phyloP scores from a whole-genome alignment of 1,140 invertebrate species.

The Drosophila arawakana region DNA sequence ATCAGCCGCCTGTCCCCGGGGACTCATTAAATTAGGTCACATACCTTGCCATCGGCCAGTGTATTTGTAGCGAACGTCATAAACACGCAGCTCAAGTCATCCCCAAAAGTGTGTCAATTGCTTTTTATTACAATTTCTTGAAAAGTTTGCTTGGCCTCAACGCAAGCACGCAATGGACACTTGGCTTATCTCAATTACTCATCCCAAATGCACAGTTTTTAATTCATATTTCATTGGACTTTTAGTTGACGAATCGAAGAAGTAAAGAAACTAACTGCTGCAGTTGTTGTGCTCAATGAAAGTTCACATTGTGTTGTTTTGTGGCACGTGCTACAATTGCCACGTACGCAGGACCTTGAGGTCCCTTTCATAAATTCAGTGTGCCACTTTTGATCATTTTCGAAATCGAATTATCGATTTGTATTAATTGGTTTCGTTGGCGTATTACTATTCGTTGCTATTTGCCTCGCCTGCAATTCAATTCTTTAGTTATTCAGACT shows the following conservation, averaged over 20 bases:
- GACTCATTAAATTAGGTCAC: slow-evolving; percentile 65
- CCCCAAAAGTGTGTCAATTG: slow-evolving; percentile 71
- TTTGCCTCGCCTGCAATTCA: slow-evolving; percentile 18
- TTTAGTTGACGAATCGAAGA: not conserved
- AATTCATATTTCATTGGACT: slow-evolving; percentile 20
- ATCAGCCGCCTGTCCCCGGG: slow-evolving; percentile 1
- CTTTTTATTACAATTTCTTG: slow-evolving; percentile 8
- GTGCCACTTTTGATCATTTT: slow-evolving; percentile 44
- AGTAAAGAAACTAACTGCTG: not conserved
- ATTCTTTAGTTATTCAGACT: slow-evolving; percentile 18
- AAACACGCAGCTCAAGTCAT: slow-evolving; percentile 52
- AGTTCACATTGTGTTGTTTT: slow-evolving; percentile 31
- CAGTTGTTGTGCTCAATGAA: slow-evolving; percentile 30
- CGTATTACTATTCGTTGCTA: slow-evolving; percentile 1
- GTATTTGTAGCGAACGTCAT: slow-evolving; percentile 24
- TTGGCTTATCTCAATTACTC: slow-evolving; percentile 43
- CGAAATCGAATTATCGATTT: slow-evolving; percentile 71
- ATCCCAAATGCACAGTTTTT: slow-evolving; percentile 37
- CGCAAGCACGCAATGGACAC: slow-evolving; percentile 54
- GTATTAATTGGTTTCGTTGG: slow-evolving; percentile 59
- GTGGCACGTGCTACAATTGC: slow-evolving; percentile 41
- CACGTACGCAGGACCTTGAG: slow-evolving; percentile 52
- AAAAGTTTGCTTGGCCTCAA: slow-evolving; percentile 8
- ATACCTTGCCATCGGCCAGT: slow-evolving; percentile 36
- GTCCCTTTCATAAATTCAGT: slow-evolving; percentile 38